Base-by-base conservation (phyloP, 2,113 vertebrate genomes). In the Limnothrissa miodon region DNA sequence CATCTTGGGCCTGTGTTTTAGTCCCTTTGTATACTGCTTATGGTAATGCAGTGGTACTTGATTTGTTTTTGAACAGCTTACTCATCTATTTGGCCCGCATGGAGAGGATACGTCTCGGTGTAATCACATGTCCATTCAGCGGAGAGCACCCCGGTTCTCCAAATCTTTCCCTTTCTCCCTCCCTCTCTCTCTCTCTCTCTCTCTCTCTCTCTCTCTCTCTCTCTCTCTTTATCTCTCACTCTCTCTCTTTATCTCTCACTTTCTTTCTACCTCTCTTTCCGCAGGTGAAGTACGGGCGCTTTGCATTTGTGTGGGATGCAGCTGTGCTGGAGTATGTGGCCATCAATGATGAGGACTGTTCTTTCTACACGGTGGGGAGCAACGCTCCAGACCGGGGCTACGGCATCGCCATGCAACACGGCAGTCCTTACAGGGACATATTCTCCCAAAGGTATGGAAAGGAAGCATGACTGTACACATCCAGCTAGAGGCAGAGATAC, bases 291-390 rank as follows among this genome's bases (percentile, higher is more conserved):
- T 92, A 95, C 0, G 98, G 98, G 48, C 97, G 96, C 81, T 99
- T 99, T 25, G 98, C 97, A 83, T 99, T 99, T 78, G 96, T 99
- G 4, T 99, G 98, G 98, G 98, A 99, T 0, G 95, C 97, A 21
- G 97, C 98, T 0, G 98, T 99, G 36, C 89, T 99, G 93, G 98
- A 99, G 88, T 99, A 99, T 0, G 95, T 97, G 62, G 96, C 98
- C 83, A 97, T 99, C 90, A 99, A 98, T 3, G 98, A 99, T 0
- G 96, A 97, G 0, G 98, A 99, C 46, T 99, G 98, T 84, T 96
- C 98, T 78, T 97, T 99, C 88, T 98, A 99, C 90, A 98, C 97
- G 0, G 90, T 98, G 0, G 96, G 96, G 82, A 99, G 94, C 89
- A 96, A 91, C 0, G 94, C 97, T 4, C 96, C 97, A 0, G 98